Percentiles rank a stretch among this genome's conserved stretches.
Conservation (phyloP, 2,888 invertebrate genomes). For the Atrina japonica region DNA sequence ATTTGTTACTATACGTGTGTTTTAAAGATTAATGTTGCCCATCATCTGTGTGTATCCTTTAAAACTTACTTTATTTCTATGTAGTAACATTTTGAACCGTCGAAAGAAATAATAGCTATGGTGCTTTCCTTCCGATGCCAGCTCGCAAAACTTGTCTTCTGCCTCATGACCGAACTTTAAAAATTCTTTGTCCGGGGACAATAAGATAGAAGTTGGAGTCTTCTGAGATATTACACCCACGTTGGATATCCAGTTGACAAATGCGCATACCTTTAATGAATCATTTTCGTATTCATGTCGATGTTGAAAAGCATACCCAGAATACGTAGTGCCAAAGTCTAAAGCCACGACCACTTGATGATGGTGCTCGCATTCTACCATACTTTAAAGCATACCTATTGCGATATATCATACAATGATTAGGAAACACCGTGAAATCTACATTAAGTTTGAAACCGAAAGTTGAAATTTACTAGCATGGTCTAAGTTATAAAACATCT, state of each 20-base stretch:
- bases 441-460: no score
- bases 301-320: conserved; percentile 36
- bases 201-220: conserved; percentile 32
- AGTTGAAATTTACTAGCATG: no score
- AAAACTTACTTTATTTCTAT: conserved; percentile 30
- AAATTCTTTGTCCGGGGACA: conserved; percentile 31
- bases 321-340: conserved; percentile 39
- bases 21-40: no score
- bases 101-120: conserved; percentile 33
- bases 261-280: conserved; percentile 31
- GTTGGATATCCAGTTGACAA: conserved; percentile 24
- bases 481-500: no score
- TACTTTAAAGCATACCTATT: no score
- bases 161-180: conserved; percentile 40
- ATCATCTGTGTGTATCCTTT: no score
- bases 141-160: conserved; percentile 35
- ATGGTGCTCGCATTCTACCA: no score
- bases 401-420: no score
- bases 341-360: conserved; percentile 30
- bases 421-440: no score
- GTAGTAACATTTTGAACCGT: conserved; percentile 40
- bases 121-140: conserved; percentile 32
- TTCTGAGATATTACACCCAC: conserved; percentile 37
- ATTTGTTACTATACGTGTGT: no score
- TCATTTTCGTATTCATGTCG: conserved; percentile 19